Base-by-base conservation (phyloP, 1,140 invertebrate species). In the Drosophila busckii region DNA sequence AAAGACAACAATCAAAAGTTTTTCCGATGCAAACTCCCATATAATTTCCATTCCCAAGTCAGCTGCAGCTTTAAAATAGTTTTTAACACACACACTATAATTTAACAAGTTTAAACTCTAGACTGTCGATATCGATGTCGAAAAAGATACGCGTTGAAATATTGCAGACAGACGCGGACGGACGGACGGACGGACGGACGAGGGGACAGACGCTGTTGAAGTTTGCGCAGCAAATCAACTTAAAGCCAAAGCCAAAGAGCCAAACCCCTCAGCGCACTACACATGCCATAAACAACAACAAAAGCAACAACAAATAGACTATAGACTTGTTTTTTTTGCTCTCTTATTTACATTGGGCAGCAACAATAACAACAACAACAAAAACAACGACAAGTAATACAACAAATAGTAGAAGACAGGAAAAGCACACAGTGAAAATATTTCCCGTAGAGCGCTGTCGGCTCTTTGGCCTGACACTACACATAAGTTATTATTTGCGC, bases 401-500 rank as follows among this genome's bases (percentile, higher is more conserved):
- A 50, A 34, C 52, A 48, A 32, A n/a, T n/a, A n/a, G 53, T 17
- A 15, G 35, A 35, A 48, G 41, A 16, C 52, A 61, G 61, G 68
- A 64, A 64, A 44, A 44, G 67, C 67, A 67, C 60, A 59, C 46
- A 64, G 17, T 22, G 44, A 53, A 45, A 52, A 60, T 65, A 80
- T 71, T 78, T 78, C 73, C 73, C 68, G 49, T 63, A 64, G n/a
- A n/a, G 61, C 59, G 63, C 49, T 59, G 53, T 59, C 60, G 60
- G 62, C 62, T 55, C 46, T 65, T 60, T 53, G 62, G 44, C 53
- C 68, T 52, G 73, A 78, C 71, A 80, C 71, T 65, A 52, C 62
- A 80, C 71, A 80, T 68, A 78, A 71, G 71, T 78, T 78, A 71
- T 80, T 78, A 80, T 78, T 76, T 76, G 54, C 71, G 50, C 62